Percentiles rank a stretch among this genome's conserved stretches.
These are phyloP conservation scores for Esox masquinongy DNA, from an alignment of 2,797 vertebrate genomes.

Conservation along the genomic window DNA sequence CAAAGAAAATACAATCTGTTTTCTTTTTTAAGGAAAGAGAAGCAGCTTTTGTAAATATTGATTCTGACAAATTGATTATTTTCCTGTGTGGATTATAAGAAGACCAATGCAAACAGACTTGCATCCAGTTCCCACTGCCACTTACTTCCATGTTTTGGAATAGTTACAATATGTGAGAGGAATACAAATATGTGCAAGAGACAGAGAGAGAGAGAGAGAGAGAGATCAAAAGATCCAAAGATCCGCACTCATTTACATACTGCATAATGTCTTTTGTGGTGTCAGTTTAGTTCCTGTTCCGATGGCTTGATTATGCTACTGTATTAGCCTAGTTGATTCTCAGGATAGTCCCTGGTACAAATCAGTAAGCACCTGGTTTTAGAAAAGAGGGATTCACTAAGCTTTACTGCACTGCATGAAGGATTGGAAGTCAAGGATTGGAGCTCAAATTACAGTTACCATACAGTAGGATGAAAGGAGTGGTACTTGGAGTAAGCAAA, in stretches of 20 bases:
- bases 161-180: neutral
- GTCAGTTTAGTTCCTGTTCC: neutral
- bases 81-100: conserved; percentile 28
- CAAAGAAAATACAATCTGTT: conserved; percentile 19
- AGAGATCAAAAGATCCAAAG: conserved; percentile 25
- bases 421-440: neutral
- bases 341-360: neutral
- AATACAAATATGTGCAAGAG: neutral
- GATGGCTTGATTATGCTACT: conserved; percentile 1
- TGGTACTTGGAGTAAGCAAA: neutral
- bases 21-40: conserved; percentile 4
- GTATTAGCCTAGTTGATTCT: neutral
- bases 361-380: neutral
- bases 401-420: neutral
- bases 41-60: conserved; percentile 35
- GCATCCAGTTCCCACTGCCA: conserved; percentile 3
- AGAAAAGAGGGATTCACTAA: neutral
- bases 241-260: conserved; percentile 29
- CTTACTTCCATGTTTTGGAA: conserved; percentile 4
- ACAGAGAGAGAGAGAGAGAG: neutral
- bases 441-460: too few relatives aligned
- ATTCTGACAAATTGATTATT: conserved; percentile 37
- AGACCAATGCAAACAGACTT: conserved; percentile 13
- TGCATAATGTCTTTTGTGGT: conserved; percentile 25
- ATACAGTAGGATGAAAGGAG: too few relatives aligned